A percentile compares a stretch with the other conserved stretches of the same genome.
Evolutionary conservation across 2,797 vertebrate genomes (phyloP).

Genomic region (Cyprinella venusta): DNA sequence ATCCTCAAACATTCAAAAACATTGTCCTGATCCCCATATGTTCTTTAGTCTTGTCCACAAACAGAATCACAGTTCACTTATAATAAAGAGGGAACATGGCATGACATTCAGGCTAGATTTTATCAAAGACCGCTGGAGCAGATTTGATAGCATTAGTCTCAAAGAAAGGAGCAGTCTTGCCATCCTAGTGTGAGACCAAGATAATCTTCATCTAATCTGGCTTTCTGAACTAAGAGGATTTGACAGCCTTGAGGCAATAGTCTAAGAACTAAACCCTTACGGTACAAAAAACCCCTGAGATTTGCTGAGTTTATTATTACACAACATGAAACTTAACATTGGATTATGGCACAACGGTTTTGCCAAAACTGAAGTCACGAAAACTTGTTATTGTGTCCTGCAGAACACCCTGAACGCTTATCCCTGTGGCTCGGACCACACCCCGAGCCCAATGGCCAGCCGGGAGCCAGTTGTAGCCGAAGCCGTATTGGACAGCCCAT

Average conservation of each 20-base stretch:
- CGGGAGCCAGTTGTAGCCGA: slow-evolving; percentile 78
- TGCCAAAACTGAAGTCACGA: background rate
- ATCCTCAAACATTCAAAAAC: background rate
- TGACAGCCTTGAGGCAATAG: slow-evolving; percentile 48
- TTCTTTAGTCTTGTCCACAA: background rate
- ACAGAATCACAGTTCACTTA: background rate
- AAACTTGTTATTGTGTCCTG: slow-evolving; percentile 36
- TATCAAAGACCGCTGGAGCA: slow-evolving; percentile 31
- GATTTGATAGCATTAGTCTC: slow-evolving; percentile 63
- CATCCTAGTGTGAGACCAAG: slow-evolving; percentile 54
- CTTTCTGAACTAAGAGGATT: slow-evolving; percentile 67
- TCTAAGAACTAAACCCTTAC: slow-evolving; percentile 24
- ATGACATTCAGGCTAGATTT: slow-evolving; percentile 31
- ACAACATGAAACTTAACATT: slow-evolving; percentile 35
- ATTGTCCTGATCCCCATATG: slow-evolving; percentile 17
- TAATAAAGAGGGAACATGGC: background rate
- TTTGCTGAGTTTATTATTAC: slow-evolving; percentile 16
- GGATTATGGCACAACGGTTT: slow-evolving; percentile 6
- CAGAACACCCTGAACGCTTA: slow-evolving; percentile 94
- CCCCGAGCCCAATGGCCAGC: slow-evolving; percentile 96
- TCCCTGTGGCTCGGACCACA: slow-evolving; percentile 96
- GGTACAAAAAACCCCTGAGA: slow-evolving; percentile 12
- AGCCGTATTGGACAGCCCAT: slow-evolving; percentile 78
- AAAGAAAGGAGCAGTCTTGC: slow-evolving; percentile 59
- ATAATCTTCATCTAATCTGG: slow-evolving; percentile 70